Evolutionary conservation across 2,888 invertebrate genomes (phyloP), one percentile per base, ranked within the genome.

Genomic region (Torymus texanus): DNA sequence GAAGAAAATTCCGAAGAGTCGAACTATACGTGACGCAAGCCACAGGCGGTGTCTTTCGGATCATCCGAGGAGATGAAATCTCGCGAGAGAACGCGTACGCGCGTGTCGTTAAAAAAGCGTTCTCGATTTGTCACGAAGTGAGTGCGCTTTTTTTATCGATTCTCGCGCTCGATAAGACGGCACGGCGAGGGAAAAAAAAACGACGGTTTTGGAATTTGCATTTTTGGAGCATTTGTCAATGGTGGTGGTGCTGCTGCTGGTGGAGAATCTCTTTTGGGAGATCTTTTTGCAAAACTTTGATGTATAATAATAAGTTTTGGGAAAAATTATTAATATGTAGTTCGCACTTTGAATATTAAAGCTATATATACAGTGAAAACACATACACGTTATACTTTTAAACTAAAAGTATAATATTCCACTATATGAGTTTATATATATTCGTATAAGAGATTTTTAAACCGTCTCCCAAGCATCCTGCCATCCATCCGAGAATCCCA

Each of bases 1-100:
- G 41, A 41, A 41, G 41, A 41, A 41, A 41, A 41, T 41, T 41
- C 41, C 58, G 66, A 21, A 21, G 21, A 67, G 66, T 72, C 66
- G 78, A 79, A 74, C n/a, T n/a, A n/a, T n/a, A n/a, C 78, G 78
- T 74, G 70, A 79, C 70, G 70, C 74, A 51, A 53, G 41, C n/a
- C 63, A 59, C 50, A 13, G 12, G 53, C 58, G 13, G 50, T 55
- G 53, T 59, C 24, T 58, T 41, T 68, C 67, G 66, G 41, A 50
- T 24, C 55, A 24, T 53, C 59, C 29, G 8, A 16, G 21, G 21
- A 82, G 67, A 58, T 67, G 21, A 41, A 41, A 41, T 66, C 70
- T 66, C 80, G 59, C 80, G 78, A 70, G 24, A 16, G 55, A 70
- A 78, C 75, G 66, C 10, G 24, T 71, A 61, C 10, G 24, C 50